phyloP scores from a whole-genome alignment of 64 coral and sea anemone species.

The Acropora yongei region DNA sequence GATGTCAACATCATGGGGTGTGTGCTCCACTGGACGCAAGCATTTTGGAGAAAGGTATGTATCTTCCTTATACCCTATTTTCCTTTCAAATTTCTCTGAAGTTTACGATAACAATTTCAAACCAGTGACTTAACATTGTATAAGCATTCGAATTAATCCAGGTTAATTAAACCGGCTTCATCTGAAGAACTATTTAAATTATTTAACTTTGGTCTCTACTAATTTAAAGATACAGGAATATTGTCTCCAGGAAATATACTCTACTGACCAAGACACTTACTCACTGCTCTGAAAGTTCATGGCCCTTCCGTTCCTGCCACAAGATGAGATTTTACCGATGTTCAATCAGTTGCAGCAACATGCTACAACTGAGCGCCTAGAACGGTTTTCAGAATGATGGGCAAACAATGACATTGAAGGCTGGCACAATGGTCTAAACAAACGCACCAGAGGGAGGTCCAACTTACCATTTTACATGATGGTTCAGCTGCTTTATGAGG shows the following conservation, averaged over 20 bases:
- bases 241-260: background rate
- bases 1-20: background rate
- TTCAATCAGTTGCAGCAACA: background rate
- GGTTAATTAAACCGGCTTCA: background rate
- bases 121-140: background rate
- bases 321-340: background rate
- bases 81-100: no score
- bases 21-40: background rate
- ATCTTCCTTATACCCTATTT: background rate
- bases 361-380: background rate
- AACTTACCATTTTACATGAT: no score
- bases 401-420: constrained; percentile 73
- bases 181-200: background rate
- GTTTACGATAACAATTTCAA: no score
- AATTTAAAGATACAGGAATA: constrained; percentile 32
- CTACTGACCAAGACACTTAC: constrained; percentile 9
- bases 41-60: background rate
- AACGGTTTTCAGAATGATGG: background rate
- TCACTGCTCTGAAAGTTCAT: background rate
- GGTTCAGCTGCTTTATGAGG: no score
- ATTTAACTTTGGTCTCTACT: background rate
- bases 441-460: constrained; percentile 8
- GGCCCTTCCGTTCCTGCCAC: constrained; percentile 29
- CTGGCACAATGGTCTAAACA: constrained; percentile 58
- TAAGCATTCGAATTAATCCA: background rate